Evolutionary conservation across 2,888 invertebrate species (phyloP), one percentile per base, ranked within the genome.

Genomic region (Lasioglossum leucozonium): DNA sequence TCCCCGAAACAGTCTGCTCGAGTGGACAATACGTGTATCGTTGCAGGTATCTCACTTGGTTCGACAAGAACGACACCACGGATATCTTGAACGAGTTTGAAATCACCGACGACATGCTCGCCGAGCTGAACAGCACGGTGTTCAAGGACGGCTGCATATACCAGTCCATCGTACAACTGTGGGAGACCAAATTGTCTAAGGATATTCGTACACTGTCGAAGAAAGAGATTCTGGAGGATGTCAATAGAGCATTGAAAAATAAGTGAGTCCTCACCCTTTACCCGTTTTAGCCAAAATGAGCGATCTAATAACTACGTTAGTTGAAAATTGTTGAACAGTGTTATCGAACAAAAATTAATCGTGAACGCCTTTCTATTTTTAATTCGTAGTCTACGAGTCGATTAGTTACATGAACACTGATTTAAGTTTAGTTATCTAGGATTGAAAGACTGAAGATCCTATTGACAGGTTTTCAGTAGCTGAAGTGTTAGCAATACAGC

Each of bases 101-200:
- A 16, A 75, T 90, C 30, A 37, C 85, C 11, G 85, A 85, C 22
- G 90, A 88, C 40, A 88, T 92, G 34, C 69, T 93, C 13, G 76
- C 81, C 16, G 82, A 91, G 47, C 86, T 94, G 77, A 93, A 94
- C 34, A 76, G 47, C 22, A 91, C 91, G 10, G 77, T 91, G 78
- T 72, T 89, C 26, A 89, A 91, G n/a, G 91, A 94, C 37, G 91
- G 91, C 40, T 95, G 95, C 79, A 92, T 95, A 73, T 94, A 94
- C 84, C 94, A 94, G 81, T 94, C 94, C n/a, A 74, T 95, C 51
- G 76, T 94, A 4, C 93, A 92, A 79, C 82, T 95, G 22, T 95
- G 94, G 94, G 90, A 92, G 0, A 83, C 78, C 2, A 47, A 88
- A 13, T 82, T 87, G 72, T 77, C 73, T 26, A 88, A 87, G 44